A percentile compares a stretch with the other conserved stretches of the same genome.
phyloP scores from a whole-genome alignment of 2,888 invertebrate species.

The Synanthedon formicaeformis region DNA sequence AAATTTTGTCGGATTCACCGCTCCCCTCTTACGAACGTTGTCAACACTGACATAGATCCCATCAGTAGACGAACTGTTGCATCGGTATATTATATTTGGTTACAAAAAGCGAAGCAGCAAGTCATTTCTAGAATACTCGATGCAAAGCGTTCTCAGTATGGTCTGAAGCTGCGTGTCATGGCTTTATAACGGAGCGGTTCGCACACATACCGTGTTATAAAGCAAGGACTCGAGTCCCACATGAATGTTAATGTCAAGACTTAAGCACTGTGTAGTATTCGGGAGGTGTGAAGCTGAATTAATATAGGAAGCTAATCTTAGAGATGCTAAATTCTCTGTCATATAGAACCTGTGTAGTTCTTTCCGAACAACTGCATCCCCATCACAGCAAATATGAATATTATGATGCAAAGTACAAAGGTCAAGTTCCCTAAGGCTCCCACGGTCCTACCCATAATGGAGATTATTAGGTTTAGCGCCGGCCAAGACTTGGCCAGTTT shows the following conservation, averaged over 20 bases:
- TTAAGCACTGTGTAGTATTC: conserved; percentile 66
- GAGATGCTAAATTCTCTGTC: conserved; percentile 64
- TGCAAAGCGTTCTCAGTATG: conserved; percentile 63
- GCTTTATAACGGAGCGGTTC: conserved; percentile 54
- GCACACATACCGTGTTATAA: conserved; percentile 55
- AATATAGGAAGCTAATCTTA: conserved; percentile 57
- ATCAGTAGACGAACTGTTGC: conserved; percentile 58
- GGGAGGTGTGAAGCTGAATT: conserved; percentile 67
- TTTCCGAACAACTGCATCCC: conserved; percentile 96
- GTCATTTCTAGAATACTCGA: conserved; percentile 65
- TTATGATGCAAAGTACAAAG: conserved; percentile 94
- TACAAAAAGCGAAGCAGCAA: conserved; percentile 62
- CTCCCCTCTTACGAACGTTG: conserved; percentile 4
- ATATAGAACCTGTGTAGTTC: conserved; percentile 81
- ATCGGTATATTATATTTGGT: conserved; percentile 54
- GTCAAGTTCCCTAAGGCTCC: conserved; percentile 96
- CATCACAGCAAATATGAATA: conserved; percentile 98
- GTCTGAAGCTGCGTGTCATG: conserved; percentile 65
- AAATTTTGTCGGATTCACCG: conserved; percentile 2
- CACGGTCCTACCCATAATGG: conserved; percentile 95
- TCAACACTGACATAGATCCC: conserved; percentile 56
- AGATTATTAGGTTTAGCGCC: conserved; percentile 93
- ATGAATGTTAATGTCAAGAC: conserved; percentile 57
- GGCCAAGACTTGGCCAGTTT: conserved; percentile 98
- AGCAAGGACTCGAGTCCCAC: conserved; percentile 48